Percentiles rank a stretch among this genome's conserved stretches.
Conservation (phyloP, 2,113 vertebrate genomes). For the Acrocephalus kingi region DNA sequence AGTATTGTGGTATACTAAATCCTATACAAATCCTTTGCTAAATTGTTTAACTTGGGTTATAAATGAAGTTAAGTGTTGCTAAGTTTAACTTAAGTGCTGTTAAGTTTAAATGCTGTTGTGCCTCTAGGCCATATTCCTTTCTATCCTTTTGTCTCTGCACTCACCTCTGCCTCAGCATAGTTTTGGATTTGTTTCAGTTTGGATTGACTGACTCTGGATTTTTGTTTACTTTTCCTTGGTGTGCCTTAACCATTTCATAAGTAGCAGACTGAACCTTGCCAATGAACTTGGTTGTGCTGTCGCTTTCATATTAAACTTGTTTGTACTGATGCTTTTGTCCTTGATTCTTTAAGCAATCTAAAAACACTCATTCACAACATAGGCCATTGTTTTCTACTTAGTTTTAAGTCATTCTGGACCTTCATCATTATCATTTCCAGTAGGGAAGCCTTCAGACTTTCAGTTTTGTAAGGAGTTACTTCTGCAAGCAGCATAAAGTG, state of each 20-base stretch:
- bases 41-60: neutral
- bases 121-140: neutral
- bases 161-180: neutral
- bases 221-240: neutral
- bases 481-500: neutral
- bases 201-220: neutral
- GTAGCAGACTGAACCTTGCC: neutral
- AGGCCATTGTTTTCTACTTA: neutral
- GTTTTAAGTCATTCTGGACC: neutral
- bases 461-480: neutral
- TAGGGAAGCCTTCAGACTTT: neutral
- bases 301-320: rapidly evolving
- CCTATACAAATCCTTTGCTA: neutral
- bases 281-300: neutral
- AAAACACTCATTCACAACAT: neutral
- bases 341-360: neutral
- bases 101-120: neutral
- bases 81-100: neutral
- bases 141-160: neutral
- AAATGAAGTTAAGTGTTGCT: neutral
- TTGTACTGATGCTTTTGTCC: neutral
- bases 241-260: neutral
- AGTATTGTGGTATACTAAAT: neutral
- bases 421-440: neutral
- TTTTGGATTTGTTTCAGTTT: neutral